Base-by-base conservation (phyloP, 2,797 vertebrate species). In the Platyrinchus mystaceus region DNA sequence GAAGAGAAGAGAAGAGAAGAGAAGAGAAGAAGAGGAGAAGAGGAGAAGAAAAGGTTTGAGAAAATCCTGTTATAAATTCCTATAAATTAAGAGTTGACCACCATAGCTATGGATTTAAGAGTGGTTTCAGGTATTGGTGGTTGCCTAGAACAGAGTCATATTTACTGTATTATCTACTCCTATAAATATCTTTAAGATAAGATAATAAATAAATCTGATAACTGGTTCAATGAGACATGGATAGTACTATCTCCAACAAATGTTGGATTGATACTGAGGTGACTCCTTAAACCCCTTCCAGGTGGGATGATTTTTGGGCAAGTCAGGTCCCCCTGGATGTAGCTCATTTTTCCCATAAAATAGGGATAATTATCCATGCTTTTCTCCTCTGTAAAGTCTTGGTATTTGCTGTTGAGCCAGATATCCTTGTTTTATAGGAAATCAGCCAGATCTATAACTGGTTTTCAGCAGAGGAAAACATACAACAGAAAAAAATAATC, bases 361-460 rank as follows among this genome's bases (percentile, higher is more conserved):
- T 0, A 46, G 6, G 9, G 37, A 36, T 26, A 60, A 64, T 70
- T 20, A 55, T 14, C 5, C 43, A 2, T 1, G 10, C 2, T 39
- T 58, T 41, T 34, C 67, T 82, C 11, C 21, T 74, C 52, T 19
- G 4, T 53, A 46, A 82, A 70, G 10, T 24, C n/a, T 34, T 62
- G 14, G 69, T 39, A 30, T 63, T 36, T 80, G 9, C 67, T 53
- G 19, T 34, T 59, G 56, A 69, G 55, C 6, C 70, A 34, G 27
- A 41, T 34, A 47, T 6, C 28, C 6, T 10, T 92, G 10, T 46
- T 89, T 80, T 34, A 6, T 1, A 67, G 52, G 41, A 77, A 87
- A 60, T 22, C 32, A 32, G 20, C 14, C 60, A 69, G 36, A 15
- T 43, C 55, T 90, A 1, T 20, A 79, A 49, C 17, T 37, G 50